Percentiles rank a stretch among this genome's conserved stretches.
Conservation (phyloP, 2,888 invertebrate genomes). For the Herminia tarsipennalis region DNA sequence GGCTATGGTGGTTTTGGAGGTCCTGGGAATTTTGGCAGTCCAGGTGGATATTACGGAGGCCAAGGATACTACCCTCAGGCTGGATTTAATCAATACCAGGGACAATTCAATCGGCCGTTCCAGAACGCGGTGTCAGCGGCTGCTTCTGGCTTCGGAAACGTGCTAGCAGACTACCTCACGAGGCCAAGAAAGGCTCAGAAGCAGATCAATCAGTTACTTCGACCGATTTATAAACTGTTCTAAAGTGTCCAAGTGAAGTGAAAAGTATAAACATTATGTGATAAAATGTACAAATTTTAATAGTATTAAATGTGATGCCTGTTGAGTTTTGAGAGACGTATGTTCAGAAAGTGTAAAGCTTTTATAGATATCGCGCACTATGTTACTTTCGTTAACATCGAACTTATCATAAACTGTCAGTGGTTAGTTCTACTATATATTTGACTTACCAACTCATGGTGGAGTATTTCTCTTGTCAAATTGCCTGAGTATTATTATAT, state of each 20-base stretch:
- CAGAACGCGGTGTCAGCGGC: slow-evolving; percentile 70
- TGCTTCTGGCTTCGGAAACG: slow-evolving; percentile 82
- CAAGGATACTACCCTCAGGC: slow-evolving; percentile 32
- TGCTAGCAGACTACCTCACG: slow-evolving; percentile 75
- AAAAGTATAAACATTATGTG: no score
- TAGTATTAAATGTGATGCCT: no score
- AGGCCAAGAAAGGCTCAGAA: slow-evolving; percentile 69
- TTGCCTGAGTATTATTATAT: no score
- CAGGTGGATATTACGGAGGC: slow-evolving; percentile 31
- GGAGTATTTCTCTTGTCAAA: no score
- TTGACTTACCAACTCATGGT: no score
- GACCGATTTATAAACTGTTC: slow-evolving; percentile 71
- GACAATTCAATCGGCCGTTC: slow-evolving; percentile 58
- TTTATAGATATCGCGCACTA: no score
- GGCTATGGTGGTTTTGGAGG: slow-evolving; percentile 30
- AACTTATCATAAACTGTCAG: no score
- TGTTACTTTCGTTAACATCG: no score
- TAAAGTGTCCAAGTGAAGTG: slow-evolving; percentile 32
- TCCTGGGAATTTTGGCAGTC: slow-evolving; percentile 25
- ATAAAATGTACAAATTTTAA: no score
- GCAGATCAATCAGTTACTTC: slow-evolving; percentile 68
- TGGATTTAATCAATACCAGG: slow-evolving; percentile 34
- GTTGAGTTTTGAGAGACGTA: no score
- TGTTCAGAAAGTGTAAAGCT: no score
- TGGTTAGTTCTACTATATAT: no score